Evolutionary conservation across 1,140 invertebrate species (phyloP).

Genomic region (Drosophila nikananu): DNA sequence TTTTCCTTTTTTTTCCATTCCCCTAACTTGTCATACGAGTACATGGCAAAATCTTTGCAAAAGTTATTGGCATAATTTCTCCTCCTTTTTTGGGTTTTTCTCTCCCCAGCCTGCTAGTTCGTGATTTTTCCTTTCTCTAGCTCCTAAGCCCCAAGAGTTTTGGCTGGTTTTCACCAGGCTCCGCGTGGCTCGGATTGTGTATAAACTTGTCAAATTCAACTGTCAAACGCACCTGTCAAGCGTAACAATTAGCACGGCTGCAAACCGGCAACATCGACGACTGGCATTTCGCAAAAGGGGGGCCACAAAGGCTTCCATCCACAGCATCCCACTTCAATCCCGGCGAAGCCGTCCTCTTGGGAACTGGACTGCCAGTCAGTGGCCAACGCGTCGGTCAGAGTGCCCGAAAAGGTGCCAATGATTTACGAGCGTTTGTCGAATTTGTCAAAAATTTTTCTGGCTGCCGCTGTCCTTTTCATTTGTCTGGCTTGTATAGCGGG

Average conservation of each 20-base stretch:
- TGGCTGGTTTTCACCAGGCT: constrained; percentile 4
- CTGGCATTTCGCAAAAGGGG: constrained; percentile 49
- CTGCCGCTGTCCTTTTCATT: constrained; percentile 31
- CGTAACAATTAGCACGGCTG: constrained; percentile 78
- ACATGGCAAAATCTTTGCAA: constrained; percentile 40
- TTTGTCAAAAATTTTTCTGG: constrained; percentile 69
- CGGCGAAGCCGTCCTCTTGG: constrained; percentile 18
- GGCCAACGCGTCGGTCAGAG: constrained; percentile 5
- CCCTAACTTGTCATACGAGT: constrained; percentile 32
- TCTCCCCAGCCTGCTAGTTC: constrained; percentile 8
- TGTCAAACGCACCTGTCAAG: constrained; percentile 82
- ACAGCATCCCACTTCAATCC: constrained; percentile 29
- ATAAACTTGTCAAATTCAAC: constrained; percentile 75
- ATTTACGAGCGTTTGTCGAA: constrained; percentile 78
- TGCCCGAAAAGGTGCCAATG: constrained; percentile 51
- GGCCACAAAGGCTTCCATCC: constrained; percentile 31
- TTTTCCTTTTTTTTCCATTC: background rate
- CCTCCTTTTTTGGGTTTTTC: constrained; percentile 2
- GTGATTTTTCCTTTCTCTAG: constrained; percentile 23
- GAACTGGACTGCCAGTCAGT: constrained; percentile 29
- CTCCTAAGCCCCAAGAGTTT: constrained; percentile 25
- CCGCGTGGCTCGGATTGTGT: constrained; percentile 38
- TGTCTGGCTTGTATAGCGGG: background rate
- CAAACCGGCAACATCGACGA: constrained; percentile 39
- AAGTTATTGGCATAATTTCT: constrained; percentile 50